Evolutionary conservation across 2,888 invertebrate species (phyloP).

Genomic region (Sesia apiformis): DNA sequence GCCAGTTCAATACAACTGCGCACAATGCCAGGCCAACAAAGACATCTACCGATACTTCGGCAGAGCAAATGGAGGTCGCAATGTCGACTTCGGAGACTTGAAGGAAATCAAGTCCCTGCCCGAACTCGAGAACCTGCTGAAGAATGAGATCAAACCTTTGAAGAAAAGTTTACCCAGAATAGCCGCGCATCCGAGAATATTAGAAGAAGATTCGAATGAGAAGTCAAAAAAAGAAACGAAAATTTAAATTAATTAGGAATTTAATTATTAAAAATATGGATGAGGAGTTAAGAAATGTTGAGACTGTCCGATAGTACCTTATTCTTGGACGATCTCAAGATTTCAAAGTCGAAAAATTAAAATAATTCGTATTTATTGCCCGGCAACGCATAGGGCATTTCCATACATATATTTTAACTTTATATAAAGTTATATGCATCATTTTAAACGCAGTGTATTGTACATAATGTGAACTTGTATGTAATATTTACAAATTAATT

Average conservation of each 20-base stretch:
- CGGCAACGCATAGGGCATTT: not conserved
- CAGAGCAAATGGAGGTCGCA: slow-evolving; percentile 50
- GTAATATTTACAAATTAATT: slow-evolving; percentile 37
- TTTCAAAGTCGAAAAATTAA: slow-evolving; percentile 24
- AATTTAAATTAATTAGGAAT: slow-evolving; percentile 5
- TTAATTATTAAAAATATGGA: slow-evolving; percentile 3
- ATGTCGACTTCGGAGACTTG: slow-evolving; percentile 42
- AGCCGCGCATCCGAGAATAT: slow-evolving; percentile 40
- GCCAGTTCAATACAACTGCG: slow-evolving; percentile 77
- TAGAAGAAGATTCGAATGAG: slow-evolving; percentile 30
- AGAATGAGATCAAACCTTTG: slow-evolving; percentile 50
- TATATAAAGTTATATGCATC: no score
- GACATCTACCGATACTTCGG: slow-evolving; percentile 45
- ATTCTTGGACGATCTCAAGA: slow-evolving; percentile 67
- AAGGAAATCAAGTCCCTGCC: slow-evolving; percentile 50
- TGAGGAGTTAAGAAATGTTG: slow-evolving; percentile 37
- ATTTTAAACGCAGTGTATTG: slow-evolving; percentile 2
- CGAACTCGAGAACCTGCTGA: slow-evolving; percentile 54
- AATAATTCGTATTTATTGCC: slow-evolving; percentile 4
- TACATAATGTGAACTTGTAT: slow-evolving; percentile 25
- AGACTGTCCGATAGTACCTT: slow-evolving; percentile 50
- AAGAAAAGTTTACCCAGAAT: slow-evolving; percentile 28
- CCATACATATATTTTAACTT: no score
- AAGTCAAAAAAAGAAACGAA: slow-evolving; percentile 15
- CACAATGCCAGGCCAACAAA: slow-evolving; percentile 64